phyloP scores from a whole-genome alignment of 2,797 vertebrate species.

The Poecilia picta region DNA sequence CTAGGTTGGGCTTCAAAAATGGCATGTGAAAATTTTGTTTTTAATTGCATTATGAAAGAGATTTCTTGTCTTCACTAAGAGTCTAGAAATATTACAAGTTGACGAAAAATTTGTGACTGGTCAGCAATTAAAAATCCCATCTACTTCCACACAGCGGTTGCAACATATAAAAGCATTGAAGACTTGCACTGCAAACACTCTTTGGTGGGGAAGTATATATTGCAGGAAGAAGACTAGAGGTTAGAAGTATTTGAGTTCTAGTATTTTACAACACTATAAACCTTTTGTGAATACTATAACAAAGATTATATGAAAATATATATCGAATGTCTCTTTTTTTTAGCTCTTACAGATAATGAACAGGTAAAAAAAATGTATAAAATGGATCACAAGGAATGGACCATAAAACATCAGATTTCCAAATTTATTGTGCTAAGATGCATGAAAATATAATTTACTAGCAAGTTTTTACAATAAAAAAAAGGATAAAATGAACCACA shows the following conservation, averaged over 20 bases:
- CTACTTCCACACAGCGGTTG: not conserved
- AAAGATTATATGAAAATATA: not conserved
- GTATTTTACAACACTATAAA: not conserved
- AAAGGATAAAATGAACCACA: not conserved
- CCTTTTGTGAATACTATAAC: not conserved
- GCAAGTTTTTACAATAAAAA: not conserved
- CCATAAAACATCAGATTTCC: not conserved
- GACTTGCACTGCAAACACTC: not conserved
- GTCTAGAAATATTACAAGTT: not conserved
- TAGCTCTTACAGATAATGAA: not conserved
- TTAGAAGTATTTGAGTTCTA: not conserved
- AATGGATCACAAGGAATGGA: not conserved
- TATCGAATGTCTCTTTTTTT: not conserved
- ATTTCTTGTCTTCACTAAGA: not conserved
- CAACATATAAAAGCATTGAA: not conserved
- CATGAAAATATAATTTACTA: not conserved
- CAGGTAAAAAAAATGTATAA: not conserved
- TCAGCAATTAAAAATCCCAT: not conserved
- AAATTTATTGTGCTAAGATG: not conserved
- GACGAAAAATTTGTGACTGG: not conserved
- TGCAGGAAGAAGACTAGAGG: not conserved
- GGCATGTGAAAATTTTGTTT: not conserved
- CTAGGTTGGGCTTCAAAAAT: not conserved
- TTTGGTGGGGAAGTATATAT: not conserved
- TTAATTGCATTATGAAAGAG: not conserved